Evolutionary conservation across 2,888 invertebrate genomes (phyloP), one percentile per base, ranked within the genome.

Genomic region (Crocallis elinguaria): DNA sequence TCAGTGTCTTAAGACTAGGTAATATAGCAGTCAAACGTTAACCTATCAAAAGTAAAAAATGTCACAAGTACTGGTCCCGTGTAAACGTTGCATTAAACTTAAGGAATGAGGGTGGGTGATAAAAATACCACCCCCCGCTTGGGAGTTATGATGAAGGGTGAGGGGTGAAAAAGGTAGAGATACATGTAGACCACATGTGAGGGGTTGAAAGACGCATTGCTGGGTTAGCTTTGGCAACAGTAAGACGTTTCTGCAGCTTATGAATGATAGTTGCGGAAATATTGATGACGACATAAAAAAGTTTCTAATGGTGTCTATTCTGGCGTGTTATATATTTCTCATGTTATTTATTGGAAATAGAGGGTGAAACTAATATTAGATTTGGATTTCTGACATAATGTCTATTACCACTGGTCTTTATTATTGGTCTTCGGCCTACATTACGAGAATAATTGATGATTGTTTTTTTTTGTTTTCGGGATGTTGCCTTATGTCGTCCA

Each of bases 201-300:
- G 72, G 72, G 73, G 75, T 68, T 35, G 57, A 65, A 83, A 86
- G 80, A 79, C 72, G 71, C 84, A 88, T 79, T 82, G 67, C 74
- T 73, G 51, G 50, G 49, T 42, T 53, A 67, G 60, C 61, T 68
- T 71, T 71, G 16, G 49, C 23, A 23, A 49, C 43, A 67, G 43
- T 17, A 67, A 74, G 76, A 78, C 69, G 74, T 69, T 25, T 14
- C 25, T 9, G 11, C 19, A 38, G 30, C 30, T 41, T 17, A 13
- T 7, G 6, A 13, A 14, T 9, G n/a, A n/a, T n/a, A n/a, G n/a
- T n/a, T n/a, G n/a, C 21, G 5, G 32, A n/a, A n/a, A 25, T 25
- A n/a, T 25, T 25, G n/a, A 9, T 9, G 9, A n/a, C n/a, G n/a
- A n/a, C n/a, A n/a, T n/a, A n/a, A n/a, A n/a, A n/a, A n/a, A n/a